phyloP scores from a whole-genome alignment of 2,113 vertebrate genomes.

The Cyanoliseus patagonus region DNA sequence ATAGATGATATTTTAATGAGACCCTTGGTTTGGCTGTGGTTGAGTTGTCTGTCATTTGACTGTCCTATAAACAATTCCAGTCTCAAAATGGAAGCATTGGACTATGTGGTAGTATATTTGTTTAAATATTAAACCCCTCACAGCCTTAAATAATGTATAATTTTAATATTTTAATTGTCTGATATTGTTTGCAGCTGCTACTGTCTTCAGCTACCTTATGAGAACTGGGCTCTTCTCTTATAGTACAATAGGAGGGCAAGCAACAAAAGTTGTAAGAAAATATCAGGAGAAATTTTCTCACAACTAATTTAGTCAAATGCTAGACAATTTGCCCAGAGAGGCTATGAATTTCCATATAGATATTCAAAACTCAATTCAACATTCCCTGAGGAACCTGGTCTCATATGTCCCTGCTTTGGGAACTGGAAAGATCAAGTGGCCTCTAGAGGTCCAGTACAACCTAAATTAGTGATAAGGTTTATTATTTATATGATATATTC shows the following conservation, averaged over 20 bases:
- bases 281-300: background rate
- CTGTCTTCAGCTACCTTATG: background rate
- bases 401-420: background rate
- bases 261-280: background rate
- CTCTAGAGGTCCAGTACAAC: background rate
- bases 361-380: background rate
- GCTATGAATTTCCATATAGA: background rate
- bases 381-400: background rate
- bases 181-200: background rate
- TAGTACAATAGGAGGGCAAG: rapidly evolving
- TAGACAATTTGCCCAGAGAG: background rate
- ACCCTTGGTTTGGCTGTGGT: background rate
- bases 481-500: background rate
- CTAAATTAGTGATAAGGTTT: background rate
- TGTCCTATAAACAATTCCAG: background rate
- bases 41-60: background rate
- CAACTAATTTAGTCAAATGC: background rate
- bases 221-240: background rate
- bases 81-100: background rate
- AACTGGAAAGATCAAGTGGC: background rate
- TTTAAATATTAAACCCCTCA: background rate
- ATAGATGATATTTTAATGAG: background rate
- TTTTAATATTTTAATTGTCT: background rate
- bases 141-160: background rate
- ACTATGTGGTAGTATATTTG: background rate